Conservation (phyloP, 2,888 invertebrate genomes). For the Palloptera scutellata region DNA sequence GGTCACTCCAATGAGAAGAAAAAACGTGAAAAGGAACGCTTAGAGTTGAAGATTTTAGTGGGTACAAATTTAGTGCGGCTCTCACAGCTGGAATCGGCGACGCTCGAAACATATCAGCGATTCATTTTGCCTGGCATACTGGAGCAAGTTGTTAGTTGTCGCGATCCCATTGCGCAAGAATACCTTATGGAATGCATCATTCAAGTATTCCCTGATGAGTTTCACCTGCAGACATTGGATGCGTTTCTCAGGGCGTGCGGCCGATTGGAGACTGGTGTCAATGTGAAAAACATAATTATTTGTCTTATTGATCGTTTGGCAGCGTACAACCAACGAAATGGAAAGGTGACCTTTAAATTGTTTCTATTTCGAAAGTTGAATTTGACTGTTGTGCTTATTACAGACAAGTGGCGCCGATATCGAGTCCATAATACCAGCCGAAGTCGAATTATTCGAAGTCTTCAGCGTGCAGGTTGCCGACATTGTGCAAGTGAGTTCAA, state of each 20-base stretch:
- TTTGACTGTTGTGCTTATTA: conserved; percentile 3
- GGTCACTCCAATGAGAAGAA: conserved; percentile 80
- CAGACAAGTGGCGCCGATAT: conserved; percentile 64
- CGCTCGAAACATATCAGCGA: conserved; percentile 89
- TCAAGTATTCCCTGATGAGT: conserved; percentile 99
- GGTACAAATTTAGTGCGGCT: conserved; percentile 97
- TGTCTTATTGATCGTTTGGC: conserved; percentile 92
- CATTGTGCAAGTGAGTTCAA: conserved; percentile 79
- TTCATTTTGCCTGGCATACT: conserved; percentile 94
- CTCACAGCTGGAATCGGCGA: conserved; percentile 94
- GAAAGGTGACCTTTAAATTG: conserved; percentile 60
- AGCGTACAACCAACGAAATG: conserved; percentile 81
- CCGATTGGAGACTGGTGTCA: conserved; percentile 93
- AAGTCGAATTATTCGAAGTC: conserved; percentile 95
- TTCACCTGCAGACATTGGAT: conserved; percentile 94
- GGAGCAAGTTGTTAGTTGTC: conserved; percentile 97
- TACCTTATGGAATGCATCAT: conserved; percentile 99
- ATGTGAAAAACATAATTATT: conserved; percentile 98
- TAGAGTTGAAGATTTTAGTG: conserved; percentile 93
- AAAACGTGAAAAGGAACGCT: conserved; percentile 87
- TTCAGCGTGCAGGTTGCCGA: conserved; percentile 97
- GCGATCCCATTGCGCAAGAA: conserved; percentile 98
- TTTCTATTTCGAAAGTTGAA: not conserved
- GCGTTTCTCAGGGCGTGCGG: conserved; percentile 97
- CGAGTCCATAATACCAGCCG: conserved; percentile 76